phyloP scores from a whole-genome alignment of 2,797 vertebrate genomes.

The Coccyzus lansbergi region DNA sequence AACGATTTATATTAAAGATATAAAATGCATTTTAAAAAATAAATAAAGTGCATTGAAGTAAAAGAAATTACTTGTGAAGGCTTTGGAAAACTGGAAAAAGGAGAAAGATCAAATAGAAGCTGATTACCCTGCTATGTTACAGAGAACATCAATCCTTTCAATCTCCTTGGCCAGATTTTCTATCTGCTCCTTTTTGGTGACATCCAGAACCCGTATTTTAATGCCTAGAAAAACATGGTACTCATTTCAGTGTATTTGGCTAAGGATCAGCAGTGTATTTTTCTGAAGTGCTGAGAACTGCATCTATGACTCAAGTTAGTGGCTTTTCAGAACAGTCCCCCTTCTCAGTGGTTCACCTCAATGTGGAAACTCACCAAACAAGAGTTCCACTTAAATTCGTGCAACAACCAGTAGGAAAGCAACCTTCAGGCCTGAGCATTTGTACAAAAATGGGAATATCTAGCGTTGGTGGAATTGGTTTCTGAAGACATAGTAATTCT shows the following conservation, averaged over 20 bases:
- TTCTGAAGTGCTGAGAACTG: neutral
- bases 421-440: neutral
- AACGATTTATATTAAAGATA: neutral
- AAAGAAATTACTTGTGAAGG: neutral
- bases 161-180: conserved; percentile 88
- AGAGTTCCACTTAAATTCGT: neutral
- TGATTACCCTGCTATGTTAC: conserved; percentile 91
- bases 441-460: neutral
- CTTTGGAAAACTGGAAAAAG: neutral
- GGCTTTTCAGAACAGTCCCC: neutral
- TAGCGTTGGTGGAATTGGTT: neutral
- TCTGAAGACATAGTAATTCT: neutral
- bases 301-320: neutral
- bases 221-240: conserved; percentile 81
- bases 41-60: neutral
- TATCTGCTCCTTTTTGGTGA: conserved; percentile 90
- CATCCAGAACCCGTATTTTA: conserved; percentile 86
- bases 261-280: neutral
- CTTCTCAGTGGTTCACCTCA: neutral
- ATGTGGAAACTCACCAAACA: neutral
- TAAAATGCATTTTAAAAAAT: neutral
- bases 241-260: neutral
- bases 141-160: conserved; percentile 89
- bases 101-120: neutral
- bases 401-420: neutral